Base-by-base conservation (phyloP, 2,888 invertebrate genomes). In the Aricia artaxerxes region DNA sequence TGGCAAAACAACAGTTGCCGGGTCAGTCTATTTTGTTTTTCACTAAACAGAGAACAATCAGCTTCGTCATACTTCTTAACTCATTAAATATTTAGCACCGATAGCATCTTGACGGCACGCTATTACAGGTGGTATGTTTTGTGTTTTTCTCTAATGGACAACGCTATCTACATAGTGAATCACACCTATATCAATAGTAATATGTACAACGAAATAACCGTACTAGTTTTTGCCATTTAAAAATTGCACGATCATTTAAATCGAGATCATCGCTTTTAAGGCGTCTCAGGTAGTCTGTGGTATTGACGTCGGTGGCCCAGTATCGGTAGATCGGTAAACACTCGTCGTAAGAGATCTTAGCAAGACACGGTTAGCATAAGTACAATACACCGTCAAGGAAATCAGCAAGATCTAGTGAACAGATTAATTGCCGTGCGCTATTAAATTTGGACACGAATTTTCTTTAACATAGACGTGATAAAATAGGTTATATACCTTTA, bases 121-220 rank as follows among this genome's bases (percentile, higher is more conserved):
- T 88, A 90, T 89, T 90, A 92, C 91, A 92, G 89, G 86, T 88
- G 88, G 85, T 87, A 86, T 90, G 89, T 91, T 89, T 90, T 91
- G 86, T 90, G 89, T 91, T 90, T 91, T 92, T 88, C 86, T 88
- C 87, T 92, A 92, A 93, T 93, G 90, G 91, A 90, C 89, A 84
- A 87, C 87, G 86, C 85, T 87, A 87, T 87, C 86, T 86, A 85
- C 82, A 81, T 83, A 85, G 13, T 69, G 11, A 38, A 69, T 69
- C 69, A 69, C 35, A 11, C 82, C 79, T 81, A 81, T 89, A 89
- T 89, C 89, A 88, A 89, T 88, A 86, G 87, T 90, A 91, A 92
- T 92, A 92, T 88, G 87, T 88, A 90, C 91, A 92, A 92, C 88
- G 88, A 90, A 88, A 87, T 92, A 93, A 93, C 91, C 89, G 92